Conservation (phyloP, 1,140 invertebrate genomes). For the Hypsibius dujardini region DNA sequence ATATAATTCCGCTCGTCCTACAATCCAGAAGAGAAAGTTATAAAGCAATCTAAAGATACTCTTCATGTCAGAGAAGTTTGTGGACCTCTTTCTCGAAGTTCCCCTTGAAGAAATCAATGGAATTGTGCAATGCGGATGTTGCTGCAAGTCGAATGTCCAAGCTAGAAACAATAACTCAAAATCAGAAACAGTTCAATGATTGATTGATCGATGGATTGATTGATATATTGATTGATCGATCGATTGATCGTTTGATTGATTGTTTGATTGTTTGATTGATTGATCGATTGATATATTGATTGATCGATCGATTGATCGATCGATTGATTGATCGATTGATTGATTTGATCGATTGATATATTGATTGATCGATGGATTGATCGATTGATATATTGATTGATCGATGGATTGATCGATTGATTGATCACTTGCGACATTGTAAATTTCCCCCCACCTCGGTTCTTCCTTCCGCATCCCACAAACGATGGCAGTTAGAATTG, state of each 20-base stretch:
- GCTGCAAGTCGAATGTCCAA: conserved; percentile 55
- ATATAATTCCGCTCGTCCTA: conserved; percentile 89
- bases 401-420: no score
- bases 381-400: no score
- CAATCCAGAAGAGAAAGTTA: conserved; percentile 26
- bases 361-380: no score
- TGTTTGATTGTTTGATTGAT: no score
- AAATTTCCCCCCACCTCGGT: conserved; percentile 37
- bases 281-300: no score
- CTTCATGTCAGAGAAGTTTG: not conserved
- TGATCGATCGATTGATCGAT: no score
- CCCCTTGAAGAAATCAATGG: conserved; percentile 90
- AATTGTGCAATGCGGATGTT: conserved; percentile 90
- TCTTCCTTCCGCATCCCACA: conserved; percentile 80
- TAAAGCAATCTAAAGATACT: conserved; percentile 19
- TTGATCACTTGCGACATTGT: conserved; percentile 19
- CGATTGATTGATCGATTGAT: no score
- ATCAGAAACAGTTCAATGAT: not conserved
- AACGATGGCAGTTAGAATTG: conserved; percentile 93
- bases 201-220: not conserved
- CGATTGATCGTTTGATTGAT: no score
- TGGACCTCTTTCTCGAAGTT: conserved; percentile 87
- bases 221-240: no score
- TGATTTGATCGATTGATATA: no score
- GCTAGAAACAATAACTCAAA: conserved; percentile 26